Evolutionary conservation across 2,113 vertebrate species (phyloP).

Genomic region (Pionites leucogaster): DNA sequence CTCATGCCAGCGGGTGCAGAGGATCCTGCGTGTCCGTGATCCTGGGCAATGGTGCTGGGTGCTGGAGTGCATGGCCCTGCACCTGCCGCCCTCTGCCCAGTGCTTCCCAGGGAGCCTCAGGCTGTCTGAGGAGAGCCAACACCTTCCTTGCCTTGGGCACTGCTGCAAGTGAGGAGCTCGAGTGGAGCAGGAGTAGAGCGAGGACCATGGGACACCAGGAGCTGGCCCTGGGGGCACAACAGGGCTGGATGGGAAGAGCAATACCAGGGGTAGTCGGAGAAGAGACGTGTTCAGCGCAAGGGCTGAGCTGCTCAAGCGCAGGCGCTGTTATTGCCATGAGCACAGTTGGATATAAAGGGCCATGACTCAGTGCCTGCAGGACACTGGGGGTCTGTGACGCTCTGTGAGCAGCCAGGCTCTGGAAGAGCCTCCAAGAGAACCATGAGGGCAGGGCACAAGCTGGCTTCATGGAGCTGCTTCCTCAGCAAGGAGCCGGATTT

Average conservation of each 20-base stretch:
- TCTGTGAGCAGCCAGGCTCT: background rate
- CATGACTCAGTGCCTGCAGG: background rate
- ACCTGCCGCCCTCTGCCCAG: background rate
- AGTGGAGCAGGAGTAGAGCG: background rate
- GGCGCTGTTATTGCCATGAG: background rate
- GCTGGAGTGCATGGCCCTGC: accelerated
- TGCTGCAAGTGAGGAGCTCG: background rate
- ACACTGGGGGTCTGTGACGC: background rate
- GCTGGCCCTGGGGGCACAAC: background rate
- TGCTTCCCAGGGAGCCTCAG: background rate
- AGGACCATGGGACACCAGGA: accelerated
- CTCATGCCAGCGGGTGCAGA: too few relatives aligned
- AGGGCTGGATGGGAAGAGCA: accelerated
- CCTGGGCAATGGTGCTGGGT: accelerated
- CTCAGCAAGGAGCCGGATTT: background rate
- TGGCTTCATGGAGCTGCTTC: background rate
- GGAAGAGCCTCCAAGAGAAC: slow-evolving; percentile 40
- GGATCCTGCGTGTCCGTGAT: background rate
- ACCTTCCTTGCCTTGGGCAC: background rate
- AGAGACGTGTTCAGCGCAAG: background rate
- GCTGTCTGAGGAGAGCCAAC: accelerated
- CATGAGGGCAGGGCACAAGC: background rate
- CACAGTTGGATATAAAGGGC: background rate
- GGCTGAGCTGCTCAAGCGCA: background rate
- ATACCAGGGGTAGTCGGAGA: background rate